phyloP scores from a whole-genome alignment of 1,140 invertebrate genomes.

The Drosophila serrata region DNA sequence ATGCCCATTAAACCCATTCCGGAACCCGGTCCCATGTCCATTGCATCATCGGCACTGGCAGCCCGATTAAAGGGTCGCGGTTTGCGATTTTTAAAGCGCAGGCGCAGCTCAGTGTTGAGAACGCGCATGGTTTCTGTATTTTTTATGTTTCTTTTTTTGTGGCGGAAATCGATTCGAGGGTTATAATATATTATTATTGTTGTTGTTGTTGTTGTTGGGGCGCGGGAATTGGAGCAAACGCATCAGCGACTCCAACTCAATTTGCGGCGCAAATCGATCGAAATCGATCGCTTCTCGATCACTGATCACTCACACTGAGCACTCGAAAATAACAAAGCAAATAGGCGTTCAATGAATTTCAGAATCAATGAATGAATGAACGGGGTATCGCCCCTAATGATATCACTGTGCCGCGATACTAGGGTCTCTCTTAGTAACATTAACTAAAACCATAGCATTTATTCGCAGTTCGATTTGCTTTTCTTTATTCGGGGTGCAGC shows the following conservation, averaged over 20 bases:
- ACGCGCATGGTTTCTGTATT: constrained; percentile 60
- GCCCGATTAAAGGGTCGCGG: constrained; percentile 79
- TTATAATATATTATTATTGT: constrained; percentile 1
- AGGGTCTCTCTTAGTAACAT: background rate
- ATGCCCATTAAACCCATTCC: background rate
- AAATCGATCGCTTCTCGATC: constrained; percentile 31
- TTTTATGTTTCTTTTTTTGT: background rate
- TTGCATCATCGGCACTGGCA: constrained; percentile 77
- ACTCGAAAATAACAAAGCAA: constrained; percentile 25
- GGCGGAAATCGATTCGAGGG: constrained; percentile 32
- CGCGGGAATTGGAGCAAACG: constrained; percentile 65
- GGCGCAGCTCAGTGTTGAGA: constrained; percentile 73
- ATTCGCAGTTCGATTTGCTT: constrained; percentile 8
- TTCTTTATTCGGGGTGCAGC: background rate
- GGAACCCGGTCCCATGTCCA: constrained; percentile 15
- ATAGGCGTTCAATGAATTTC: constrained; percentile 10
- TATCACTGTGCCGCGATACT: constrained; percentile 38
- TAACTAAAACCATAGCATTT: background rate
- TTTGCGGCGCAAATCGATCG: constrained; percentile 30
- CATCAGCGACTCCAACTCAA: constrained; percentile 65
- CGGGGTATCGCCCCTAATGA: constrained; percentile 37
- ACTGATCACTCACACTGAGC: constrained; percentile 26
- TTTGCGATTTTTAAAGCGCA: constrained; percentile 82
- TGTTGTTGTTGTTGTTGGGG: constrained; percentile 20
- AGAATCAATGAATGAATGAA: constrained; percentile 13